These are phyloP conservation scores for Dromius quadrimaculatus DNA, from an alignment of 2,888 invertebrate genomes.

Conservation along the genomic window DNA sequence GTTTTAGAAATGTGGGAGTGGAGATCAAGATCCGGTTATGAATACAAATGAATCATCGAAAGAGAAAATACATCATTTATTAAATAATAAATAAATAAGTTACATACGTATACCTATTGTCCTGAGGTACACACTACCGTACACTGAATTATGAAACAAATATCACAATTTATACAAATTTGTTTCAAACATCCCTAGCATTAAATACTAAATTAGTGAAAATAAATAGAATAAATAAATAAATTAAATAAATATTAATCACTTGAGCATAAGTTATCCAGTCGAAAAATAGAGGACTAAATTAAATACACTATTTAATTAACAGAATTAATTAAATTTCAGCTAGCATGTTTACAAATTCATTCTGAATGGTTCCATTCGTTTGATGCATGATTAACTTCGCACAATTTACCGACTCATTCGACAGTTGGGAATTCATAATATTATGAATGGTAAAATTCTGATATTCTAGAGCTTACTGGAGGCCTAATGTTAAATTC, in stretches of 20 bases:
- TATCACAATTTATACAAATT: constrained; percentile 9
- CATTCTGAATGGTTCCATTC: not conserved
- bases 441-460: too few relatives aligned
- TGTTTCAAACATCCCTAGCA: constrained; percentile 2
- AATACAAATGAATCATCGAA: constrained; percentile 16
- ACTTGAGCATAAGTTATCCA: constrained; percentile 29
- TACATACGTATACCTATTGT: constrained; percentile 14
- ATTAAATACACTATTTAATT: not conserved
- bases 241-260: constrained; percentile 23
- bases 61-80: constrained; percentile 34
- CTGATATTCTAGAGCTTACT: too few relatives aligned
- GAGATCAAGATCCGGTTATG: constrained; percentile 11
- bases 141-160: constrained; percentile 16
- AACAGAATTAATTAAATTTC: constrained; percentile 7
- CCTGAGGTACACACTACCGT: constrained; percentile 16
- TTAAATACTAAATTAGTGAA: constrained; percentile 22
- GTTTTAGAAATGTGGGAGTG: too few relatives aligned
- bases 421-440: constrained; percentile 6
- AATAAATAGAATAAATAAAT: constrained; percentile 36
- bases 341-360: not conserved
- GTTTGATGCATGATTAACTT: not conserved
- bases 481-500: too few relatives aligned
- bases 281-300: not conserved
- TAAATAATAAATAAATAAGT: constrained; percentile 29
- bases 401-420: not conserved